These are phyloP conservation scores for Penaeus japonicus DNA, from an alignment of 1,140 invertebrate genomes.

Conservation along the genomic window DNA sequence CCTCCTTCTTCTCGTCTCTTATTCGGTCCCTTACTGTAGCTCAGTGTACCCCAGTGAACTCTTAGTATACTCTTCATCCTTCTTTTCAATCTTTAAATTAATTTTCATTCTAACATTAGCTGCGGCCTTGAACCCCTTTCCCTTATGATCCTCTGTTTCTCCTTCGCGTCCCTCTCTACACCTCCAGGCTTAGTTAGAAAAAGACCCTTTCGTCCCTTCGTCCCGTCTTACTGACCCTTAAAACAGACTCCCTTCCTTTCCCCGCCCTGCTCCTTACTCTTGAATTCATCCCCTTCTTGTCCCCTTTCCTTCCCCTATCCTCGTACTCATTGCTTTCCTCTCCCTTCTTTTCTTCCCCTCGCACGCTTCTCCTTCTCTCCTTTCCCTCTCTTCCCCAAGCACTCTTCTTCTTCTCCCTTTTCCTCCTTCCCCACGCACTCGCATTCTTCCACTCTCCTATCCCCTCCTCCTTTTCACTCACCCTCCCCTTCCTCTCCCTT, in stretches of 20 bases:
- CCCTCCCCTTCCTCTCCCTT: too few relatives aligned
- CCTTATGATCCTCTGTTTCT: too few relatives aligned
- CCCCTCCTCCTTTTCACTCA: neutral
- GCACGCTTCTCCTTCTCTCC: too few relatives aligned
- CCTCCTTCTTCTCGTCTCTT: neutral
- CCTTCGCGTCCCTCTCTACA: neutral
- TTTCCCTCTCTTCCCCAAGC: neutral
- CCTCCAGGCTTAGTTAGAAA: neutral
- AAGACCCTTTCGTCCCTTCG: too few relatives aligned
- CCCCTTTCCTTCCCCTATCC: too few relatives aligned
- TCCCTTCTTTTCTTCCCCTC: conserved; percentile 2
- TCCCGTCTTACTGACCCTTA: neutral
- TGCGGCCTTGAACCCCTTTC: neutral
- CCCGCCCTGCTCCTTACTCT: neutral
- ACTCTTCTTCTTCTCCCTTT: neutral
- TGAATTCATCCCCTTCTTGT: neutral
- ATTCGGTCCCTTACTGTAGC: too few relatives aligned
- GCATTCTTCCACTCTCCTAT: too few relatives aligned
- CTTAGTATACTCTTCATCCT: neutral
- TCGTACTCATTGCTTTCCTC: too few relatives aligned
- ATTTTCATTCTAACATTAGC: neutral
- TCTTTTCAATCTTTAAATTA: neutral
- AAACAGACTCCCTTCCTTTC: neutral
- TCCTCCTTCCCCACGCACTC: neutral
- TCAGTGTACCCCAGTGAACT: too few relatives aligned